Base-by-base conservation (phyloP, 1,140 invertebrate species). In the Heterodera schachtii region DNA sequence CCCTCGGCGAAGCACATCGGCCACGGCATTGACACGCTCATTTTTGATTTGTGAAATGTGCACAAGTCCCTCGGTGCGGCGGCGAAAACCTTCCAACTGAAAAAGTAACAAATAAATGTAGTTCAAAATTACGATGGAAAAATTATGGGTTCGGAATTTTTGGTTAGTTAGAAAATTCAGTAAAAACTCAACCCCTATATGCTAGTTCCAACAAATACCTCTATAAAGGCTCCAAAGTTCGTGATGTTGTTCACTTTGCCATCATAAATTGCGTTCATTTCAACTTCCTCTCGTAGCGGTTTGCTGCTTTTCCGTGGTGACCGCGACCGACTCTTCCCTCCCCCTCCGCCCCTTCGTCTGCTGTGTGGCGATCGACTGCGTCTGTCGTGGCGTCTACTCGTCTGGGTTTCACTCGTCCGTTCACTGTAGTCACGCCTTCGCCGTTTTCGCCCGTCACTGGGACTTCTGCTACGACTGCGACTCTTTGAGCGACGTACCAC, bases 181-280 rank as follows among this genome's bases (percentile, higher is more conserved):
- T 6, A 49, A n/a, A 9, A 49, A 6, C 9, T 49, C 47, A 49
- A 49, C 9, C 47, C 47, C 47, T 9, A 49, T 9, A 4, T 6
- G 9, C 47, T 49, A 49, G 9, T 49, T 6, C 47, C 47, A 81
- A 81, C 8, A 73, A 19, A 19, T 67, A 85, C 84, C 73, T 96
- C 95, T 1, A 98, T 95, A 92, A 99, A 99, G 91, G 96, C 98
- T 3, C 97, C 98, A 92, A 98, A 99, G 57, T 94, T 93, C 47
- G 98, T 95, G 82, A 98, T 95, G 87, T 96, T 98, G 6, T 95
- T 95, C 0, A 99, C 95, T 91, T 95, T 94, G 0, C 96, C 97
- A 84, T 93, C 92, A 90, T 98, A 98, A 86, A 98, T 96, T 92
- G 95, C 86, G 31, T 82, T 82, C 19, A 92, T 84, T 88, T 92